These are phyloP conservation scores for Pantherophis guttatus DNA, from an alignment of 2,113 vertebrate species.

Conservation along the genomic window DNA sequence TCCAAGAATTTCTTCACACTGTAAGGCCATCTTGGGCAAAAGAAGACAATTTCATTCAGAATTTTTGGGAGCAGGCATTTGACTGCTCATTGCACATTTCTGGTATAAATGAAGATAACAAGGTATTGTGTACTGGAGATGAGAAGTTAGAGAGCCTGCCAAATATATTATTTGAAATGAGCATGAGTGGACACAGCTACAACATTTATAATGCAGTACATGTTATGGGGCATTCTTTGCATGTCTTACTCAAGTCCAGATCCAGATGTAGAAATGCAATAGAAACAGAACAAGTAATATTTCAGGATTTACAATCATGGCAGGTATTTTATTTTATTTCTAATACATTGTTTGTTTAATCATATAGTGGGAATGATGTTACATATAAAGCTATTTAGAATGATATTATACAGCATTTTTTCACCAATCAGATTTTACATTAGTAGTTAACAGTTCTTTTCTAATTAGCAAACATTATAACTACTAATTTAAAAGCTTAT, in stretches of 20 bases:
- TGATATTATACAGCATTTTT: background rate
- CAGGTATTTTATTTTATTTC: background rate
- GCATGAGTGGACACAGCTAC: background rate
- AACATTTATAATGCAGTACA: background rate
- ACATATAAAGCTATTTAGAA: background rate
- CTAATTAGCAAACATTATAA: no score
- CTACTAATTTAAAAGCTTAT: no score
- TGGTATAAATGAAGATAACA: rapidly evolving
- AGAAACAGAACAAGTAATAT: no score
- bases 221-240: background rate
- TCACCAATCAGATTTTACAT: background rate
- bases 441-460: no score
- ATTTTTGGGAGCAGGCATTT: background rate
- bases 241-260: background rate
- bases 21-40: no score
- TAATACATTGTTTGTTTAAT: no score
- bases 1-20: no score
- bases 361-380: background rate
- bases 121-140: background rate
- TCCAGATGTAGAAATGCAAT: background rate
- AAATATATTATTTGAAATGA: background rate
- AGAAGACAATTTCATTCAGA: background rate
- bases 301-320: background rate
- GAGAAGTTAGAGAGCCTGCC: background rate
- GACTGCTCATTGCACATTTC: background rate